Conservation (phyloP, 92 coral and sea anemone species). For the Plumapathes pennacea region DNA sequence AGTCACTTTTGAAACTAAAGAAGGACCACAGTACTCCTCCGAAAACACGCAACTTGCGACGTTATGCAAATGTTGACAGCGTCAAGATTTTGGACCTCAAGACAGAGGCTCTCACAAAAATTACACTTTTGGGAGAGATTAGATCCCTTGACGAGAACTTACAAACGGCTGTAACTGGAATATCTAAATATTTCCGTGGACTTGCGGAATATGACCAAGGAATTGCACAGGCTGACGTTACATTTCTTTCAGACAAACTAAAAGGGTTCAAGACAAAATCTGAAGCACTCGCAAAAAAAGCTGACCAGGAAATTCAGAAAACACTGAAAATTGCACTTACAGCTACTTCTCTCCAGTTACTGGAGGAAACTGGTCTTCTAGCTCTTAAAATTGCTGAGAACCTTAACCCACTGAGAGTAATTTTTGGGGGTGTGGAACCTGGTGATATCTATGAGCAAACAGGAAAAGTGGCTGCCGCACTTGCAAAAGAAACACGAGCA, state of each 20-base stretch:
- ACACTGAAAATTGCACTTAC: slow-evolving; percentile 19
- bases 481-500: slow-evolving; percentile 14
- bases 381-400: slow-evolving; percentile 41
- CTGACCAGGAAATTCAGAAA: slow-evolving; percentile 24
- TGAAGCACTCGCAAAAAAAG: slow-evolving; percentile 13
- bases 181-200: slow-evolving; percentile 33
- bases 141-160: slow-evolving; percentile 34
- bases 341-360: slow-evolving; percentile 14
- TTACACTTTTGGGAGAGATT: slow-evolving; percentile 37
- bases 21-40: slow-evolving; percentile 12
- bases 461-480: slow-evolving; percentile 24
- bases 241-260: slow-evolving; percentile 39
- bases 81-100: slow-evolving; percentile 31
- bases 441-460: slow-evolving; percentile 52
- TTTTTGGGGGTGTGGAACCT: slow-evolving; percentile 45
- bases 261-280: slow-evolving; percentile 18
- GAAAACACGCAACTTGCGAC: slow-evolving; percentile 30
- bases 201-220: slow-evolving; percentile 55
- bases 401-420: slow-evolving; percentile 32
- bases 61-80: slow-evolving; percentile 17
- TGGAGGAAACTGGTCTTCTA: slow-evolving; percentile 22
- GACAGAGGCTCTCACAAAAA: slow-evolving; percentile 3
- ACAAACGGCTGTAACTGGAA: slow-evolving; percentile 13
- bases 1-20: slow-evolving; percentile 24
- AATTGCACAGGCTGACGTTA: slow-evolving; percentile 49